Evolutionary conservation across 2,797 vertebrate species (phyloP).

Genomic region (Phoxinus dragarum): DNA sequence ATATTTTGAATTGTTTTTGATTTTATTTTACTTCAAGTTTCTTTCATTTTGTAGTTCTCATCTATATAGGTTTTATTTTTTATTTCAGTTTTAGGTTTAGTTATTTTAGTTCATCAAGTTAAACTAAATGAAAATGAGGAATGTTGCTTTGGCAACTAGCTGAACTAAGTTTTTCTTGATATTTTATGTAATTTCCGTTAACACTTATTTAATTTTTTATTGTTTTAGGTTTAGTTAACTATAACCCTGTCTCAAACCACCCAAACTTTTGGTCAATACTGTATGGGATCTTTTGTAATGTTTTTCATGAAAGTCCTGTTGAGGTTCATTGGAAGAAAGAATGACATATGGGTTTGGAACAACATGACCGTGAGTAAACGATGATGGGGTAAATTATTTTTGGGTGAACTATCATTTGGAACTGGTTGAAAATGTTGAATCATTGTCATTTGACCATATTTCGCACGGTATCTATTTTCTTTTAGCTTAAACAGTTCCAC

Average conservation of each 20-base stretch:
- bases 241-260: background rate
- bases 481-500: background rate
- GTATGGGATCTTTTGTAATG: background rate
- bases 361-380: background rate
- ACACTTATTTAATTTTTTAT: no score
- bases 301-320: background rate
- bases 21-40: background rate
- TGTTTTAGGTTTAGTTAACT: background rate
- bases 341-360: background rate
- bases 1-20: background rate
- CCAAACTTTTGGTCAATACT: background rate
- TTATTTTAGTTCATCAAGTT: no score
- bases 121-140: no score
- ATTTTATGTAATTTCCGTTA: background rate
- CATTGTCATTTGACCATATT: constrained; percentile 11
- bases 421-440: background rate
- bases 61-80: no score
- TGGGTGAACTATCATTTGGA: background rate
- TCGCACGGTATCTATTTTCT: background rate
- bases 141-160: no score
- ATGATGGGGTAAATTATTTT: background rate
- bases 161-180: background rate
- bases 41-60: background rate
- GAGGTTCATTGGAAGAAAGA: background rate
- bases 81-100: no score